Evolutionary conservation across 2,113 vertebrate species (phyloP), one percentile per base, ranked within the genome.

Genomic region (Serilophus lunatus): DNA sequence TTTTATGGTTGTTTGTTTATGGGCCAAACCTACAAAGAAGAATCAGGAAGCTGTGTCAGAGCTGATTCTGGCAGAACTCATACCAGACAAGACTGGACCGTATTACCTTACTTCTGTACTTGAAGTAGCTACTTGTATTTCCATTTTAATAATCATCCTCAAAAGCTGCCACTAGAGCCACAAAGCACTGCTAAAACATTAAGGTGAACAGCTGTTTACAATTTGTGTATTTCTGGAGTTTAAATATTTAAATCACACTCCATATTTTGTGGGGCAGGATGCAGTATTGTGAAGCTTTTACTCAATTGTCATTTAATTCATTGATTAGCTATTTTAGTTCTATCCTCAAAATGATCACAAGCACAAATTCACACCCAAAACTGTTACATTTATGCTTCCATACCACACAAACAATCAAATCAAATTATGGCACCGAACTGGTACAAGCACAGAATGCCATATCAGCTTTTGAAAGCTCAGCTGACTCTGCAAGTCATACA

Each of bases 171-270:
- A 66, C 66, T 44, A 72, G 22, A 72, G 35, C 15, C 63, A 94
- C 35, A 85, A 64, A 71, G 38, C 19, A 66, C 42, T 60, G 45
- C 57, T 53, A 18, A 14, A 38, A 79, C 47, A 44, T 63, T 57
- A 26, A 26, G 1, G 5, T 14, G 4, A 2, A 1, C 19, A 69
- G 23, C 23, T 57, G 9, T 5, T 42, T 14, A 42, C 26, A 13
- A 59, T 81, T 77, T 50, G 75, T 40, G 7, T 29, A 22, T 70
- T 80, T n/a, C 38, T 86, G 42, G 15, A 66, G 20, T 63, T 90
- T 22, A 68, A 64, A 47, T 53, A 69, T 56, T 86, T 81, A 88
- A 18, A 35, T 54, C 56, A 47, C 0, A 0, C 26, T 72, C 12
- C 33, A 4, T 33, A 3, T 75, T 92, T 66, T 68, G 35, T 50